Evolutionary conservation across 2,797 vertebrate genomes (phyloP).

Genomic region (Chrosomus eos): DNA sequence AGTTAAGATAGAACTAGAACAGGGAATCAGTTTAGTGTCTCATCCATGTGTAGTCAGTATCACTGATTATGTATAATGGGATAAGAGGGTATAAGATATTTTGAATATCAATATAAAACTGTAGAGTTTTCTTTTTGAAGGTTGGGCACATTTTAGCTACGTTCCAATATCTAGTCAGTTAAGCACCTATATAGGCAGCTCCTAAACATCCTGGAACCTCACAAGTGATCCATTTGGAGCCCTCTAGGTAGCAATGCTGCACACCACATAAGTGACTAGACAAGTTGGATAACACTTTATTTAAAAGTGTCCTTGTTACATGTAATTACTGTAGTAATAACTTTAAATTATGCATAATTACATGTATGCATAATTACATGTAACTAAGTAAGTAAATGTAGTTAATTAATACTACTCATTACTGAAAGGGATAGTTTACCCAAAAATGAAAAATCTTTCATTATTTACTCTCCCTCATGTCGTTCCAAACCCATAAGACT

Average conservation of each 20-base stretch:
- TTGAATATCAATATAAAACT: background rate
- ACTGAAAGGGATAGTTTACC: too few species aligned
- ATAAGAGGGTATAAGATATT: background rate
- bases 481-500: too few species aligned
- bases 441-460: too few species aligned
- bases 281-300: background rate
- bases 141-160: background rate
- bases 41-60: background rate
- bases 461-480: too few species aligned
- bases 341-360: background rate
- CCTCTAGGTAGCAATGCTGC: background rate
- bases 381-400: background rate
- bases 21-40: background rate
- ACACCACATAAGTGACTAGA: background rate
- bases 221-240: background rate
- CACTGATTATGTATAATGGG: background rate
- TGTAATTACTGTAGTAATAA: background rate
- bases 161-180: background rate
- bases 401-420: too few species aligned
- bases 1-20: background rate
- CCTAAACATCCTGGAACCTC: background rate
- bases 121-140: background rate
- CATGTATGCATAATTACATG: background rate
- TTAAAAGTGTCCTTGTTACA: background rate
- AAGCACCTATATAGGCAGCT: background rate